phyloP scores from a whole-genome alignment of 1,140 invertebrate species.

The Drosophila willistoni region DNA sequence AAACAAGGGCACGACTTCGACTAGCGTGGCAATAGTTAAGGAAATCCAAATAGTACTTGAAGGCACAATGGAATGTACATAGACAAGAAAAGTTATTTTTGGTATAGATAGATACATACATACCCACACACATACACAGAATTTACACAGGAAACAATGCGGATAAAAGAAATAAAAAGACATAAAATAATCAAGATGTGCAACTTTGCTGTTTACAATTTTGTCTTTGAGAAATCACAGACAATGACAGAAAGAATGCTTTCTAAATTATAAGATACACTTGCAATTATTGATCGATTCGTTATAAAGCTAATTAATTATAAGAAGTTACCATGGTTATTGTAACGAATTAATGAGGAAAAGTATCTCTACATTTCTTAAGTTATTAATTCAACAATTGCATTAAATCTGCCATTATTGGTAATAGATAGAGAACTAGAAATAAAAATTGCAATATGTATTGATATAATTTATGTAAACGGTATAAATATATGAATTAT shows the following conservation, averaged over 20 bases:
- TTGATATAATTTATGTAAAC: too few species aligned
- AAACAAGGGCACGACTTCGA: neutral
- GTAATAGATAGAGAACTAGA: too few species aligned
- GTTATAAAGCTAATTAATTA: neutral
- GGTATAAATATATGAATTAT: too few species aligned
- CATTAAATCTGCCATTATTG: too few species aligned
- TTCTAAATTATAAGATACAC: neutral
- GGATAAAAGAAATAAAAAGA: neutral
- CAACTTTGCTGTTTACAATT: neutral
- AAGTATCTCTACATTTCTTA: too few species aligned
- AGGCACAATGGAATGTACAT: conserved; percentile 4
- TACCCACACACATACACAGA: neutral
- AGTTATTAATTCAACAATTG: too few species aligned
- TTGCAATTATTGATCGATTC: neutral
- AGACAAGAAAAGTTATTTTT: conserved; percentile 2
- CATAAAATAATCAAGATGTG: conserved; percentile 3
- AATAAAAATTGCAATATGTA: too few species aligned
- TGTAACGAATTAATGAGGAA: too few species aligned
- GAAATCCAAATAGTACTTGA: conserved; percentile 5
- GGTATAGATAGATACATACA: neutral
- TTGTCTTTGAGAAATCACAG: neutral
- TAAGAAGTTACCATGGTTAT: neutral
- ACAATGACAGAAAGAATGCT: neutral
- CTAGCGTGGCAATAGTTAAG: neutral
- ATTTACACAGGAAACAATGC: neutral